Conservation (phyloP, 2,888 invertebrate species). For the Volucella inanis region DNA sequence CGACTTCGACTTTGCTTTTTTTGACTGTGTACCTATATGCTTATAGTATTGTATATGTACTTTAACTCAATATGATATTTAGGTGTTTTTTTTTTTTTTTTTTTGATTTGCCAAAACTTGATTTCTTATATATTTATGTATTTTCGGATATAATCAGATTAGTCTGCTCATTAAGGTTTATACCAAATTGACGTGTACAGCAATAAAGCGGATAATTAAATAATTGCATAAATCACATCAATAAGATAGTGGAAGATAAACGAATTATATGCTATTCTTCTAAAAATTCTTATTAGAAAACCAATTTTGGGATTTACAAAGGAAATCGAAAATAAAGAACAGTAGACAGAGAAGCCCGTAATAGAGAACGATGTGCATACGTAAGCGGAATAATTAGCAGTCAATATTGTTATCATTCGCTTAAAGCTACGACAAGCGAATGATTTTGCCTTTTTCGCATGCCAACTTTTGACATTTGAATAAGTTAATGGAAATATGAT, state of each 20-base stretch:
- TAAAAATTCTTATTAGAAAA: constrained; percentile 44
- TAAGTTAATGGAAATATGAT: constrained; percentile 60
- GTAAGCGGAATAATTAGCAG: constrained; percentile 53
- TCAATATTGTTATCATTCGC: constrained; percentile 28
- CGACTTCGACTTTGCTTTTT: constrained; percentile 31
- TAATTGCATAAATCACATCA: constrained; percentile 14
- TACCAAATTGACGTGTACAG: constrained; percentile 39
- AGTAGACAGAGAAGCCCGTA: neutral
- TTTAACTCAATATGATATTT: constrained; percentile 23
- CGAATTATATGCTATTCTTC: constrained; percentile 29
- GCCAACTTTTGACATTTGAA: constrained; percentile 46
- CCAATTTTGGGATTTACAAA: constrained; percentile 50
- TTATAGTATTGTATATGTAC: constrained; percentile 9
- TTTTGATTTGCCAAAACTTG: constrained; percentile 26
- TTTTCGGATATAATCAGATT: constrained; percentile 52
- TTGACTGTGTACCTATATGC: constrained; percentile 26
- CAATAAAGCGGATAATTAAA: constrained; percentile 27
- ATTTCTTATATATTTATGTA: constrained; percentile 8
- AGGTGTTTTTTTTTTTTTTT: constrained; percentile 9
- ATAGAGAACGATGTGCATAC: constrained; percentile 46
- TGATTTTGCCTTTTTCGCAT: constrained; percentile 44
- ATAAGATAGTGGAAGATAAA: constrained; percentile 2
- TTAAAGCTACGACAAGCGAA: constrained; percentile 6
- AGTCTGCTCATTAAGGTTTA: constrained; percentile 53
- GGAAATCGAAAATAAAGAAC: neutral